Evolutionary conservation across 2,888 invertebrate genomes (phyloP).

Genomic region (Melikaiella ostensackeni): DNA sequence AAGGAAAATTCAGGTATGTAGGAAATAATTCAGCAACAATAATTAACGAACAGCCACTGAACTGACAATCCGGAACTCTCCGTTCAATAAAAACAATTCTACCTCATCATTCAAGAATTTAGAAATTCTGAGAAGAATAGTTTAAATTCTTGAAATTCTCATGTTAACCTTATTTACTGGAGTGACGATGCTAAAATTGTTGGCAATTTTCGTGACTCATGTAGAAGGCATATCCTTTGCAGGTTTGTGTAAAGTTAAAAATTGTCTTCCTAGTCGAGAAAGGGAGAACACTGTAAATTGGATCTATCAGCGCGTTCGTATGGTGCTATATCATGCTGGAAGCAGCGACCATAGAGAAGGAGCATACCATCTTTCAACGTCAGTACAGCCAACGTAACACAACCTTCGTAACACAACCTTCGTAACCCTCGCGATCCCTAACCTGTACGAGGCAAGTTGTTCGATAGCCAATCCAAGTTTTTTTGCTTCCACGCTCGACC

Average conservation of each 20-base stretch:
- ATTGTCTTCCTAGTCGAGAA: constrained; percentile 56
- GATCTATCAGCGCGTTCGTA: constrained; percentile 75
- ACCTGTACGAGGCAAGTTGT: constrained; percentile 52
- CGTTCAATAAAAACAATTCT: not conserved
- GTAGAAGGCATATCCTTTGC: constrained; percentile 44
- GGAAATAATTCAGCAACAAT: no score
- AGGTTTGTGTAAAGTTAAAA: constrained; percentile 59
- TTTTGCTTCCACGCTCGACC: constrained; percentile 58
- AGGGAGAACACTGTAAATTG: constrained; percentile 72
- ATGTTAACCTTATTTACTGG: constrained; percentile 19
- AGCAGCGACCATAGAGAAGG: constrained; percentile 71
- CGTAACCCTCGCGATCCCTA: constrained; percentile 53
- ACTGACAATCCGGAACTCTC: not conserved
- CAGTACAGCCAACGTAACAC: constrained; percentile 65
- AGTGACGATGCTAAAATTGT: constrained; percentile 31
- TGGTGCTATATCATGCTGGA: constrained; percentile 75
- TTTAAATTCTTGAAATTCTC: constrained; percentile 22
- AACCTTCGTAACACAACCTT: constrained; percentile 55
- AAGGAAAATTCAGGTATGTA: no score
- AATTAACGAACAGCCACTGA: not conserved
- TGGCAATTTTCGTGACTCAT: constrained; percentile 11
- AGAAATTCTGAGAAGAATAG: constrained; percentile 13
- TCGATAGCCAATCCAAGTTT: constrained; percentile 66
- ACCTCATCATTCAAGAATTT: not conserved
- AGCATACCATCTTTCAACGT: constrained; percentile 75